These are phyloP conservation scores for Serilophus lunatus DNA, from an alignment of 2,113 vertebrate species.

Conservation along the genomic window DNA sequence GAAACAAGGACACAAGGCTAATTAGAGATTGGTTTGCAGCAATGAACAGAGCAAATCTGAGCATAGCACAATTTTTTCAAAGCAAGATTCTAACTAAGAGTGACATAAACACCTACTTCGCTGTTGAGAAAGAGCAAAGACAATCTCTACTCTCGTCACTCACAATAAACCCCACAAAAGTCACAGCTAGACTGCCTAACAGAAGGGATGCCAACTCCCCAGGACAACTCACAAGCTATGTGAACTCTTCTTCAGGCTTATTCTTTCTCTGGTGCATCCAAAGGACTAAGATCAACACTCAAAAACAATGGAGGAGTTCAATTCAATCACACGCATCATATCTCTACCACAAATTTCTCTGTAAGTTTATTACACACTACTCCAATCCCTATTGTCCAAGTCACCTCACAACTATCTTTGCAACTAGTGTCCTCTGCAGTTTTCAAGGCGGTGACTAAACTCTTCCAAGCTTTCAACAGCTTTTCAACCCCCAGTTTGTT, in stretches of 20 bases:
- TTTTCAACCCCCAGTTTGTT: background rate
- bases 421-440: background rate
- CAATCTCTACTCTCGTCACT: background rate
- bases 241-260: background rate
- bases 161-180: background rate
- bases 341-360: background rate
- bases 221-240: background rate
- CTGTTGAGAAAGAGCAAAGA: background rate
- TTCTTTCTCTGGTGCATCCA: background rate
- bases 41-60: background rate
- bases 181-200: background rate
- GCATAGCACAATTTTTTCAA: background rate
- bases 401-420: background rate
- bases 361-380: background rate
- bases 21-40: background rate
- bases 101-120: background rate
- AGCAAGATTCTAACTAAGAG: background rate
- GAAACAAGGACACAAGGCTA: background rate
- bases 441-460: background rate
- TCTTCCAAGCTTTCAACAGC: background rate
- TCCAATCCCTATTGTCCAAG: background rate
- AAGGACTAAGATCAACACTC: background rate
- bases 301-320: accelerated
- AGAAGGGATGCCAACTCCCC: background rate
- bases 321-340: background rate